These are phyloP conservation scores for Pongo pygmaeus DNA, from an alignment of 2,113 vertebrate genomes.

Conservation along the genomic window DNA sequence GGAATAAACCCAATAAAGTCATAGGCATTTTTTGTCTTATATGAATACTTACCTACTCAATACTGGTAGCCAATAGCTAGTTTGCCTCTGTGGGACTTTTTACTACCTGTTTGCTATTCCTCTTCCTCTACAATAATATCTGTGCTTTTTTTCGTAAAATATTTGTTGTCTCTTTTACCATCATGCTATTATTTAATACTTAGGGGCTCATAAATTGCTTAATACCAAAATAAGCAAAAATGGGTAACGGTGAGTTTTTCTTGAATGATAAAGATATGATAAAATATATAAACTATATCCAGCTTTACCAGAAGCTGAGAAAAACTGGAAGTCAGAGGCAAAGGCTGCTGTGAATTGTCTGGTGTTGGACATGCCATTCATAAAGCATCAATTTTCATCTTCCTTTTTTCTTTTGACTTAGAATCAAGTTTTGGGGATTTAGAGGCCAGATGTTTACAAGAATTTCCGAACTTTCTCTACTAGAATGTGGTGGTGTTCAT, in stretches of 20 bases:
- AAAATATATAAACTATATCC: conserved; percentile 25
- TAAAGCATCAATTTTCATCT: not conserved
- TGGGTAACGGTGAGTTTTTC: not conserved
- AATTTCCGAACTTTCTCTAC: not conserved
- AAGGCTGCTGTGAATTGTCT: not conserved
- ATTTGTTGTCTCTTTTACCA: not conserved
- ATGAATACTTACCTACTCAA: not conserved
- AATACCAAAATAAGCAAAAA: conserved; percentile 16
- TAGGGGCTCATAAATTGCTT: not conserved
- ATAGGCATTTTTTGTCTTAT: not conserved
- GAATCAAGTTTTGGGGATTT: conserved; percentile 17
- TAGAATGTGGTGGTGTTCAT: not conserved
- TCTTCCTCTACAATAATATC: not conserved
- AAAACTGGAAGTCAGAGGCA: not conserved
- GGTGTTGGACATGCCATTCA: not conserved
- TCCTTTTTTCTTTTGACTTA: not conserved
- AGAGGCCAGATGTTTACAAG: not conserved
- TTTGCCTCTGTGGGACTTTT: not conserved
- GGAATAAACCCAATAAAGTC: not conserved
- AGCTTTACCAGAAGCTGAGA: not conserved
- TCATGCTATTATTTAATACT: not conserved
- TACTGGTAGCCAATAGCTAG: not conserved
- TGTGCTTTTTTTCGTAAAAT: not conserved
- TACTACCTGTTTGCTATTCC: not conserved
- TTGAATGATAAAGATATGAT: not conserved